Percentiles rank a stretch among this genome's conserved stretches.
These are phyloP conservation scores for Teleogryllus occipitalis DNA, from an alignment of 1,140 invertebrate species.

Conservation along the genomic window DNA sequence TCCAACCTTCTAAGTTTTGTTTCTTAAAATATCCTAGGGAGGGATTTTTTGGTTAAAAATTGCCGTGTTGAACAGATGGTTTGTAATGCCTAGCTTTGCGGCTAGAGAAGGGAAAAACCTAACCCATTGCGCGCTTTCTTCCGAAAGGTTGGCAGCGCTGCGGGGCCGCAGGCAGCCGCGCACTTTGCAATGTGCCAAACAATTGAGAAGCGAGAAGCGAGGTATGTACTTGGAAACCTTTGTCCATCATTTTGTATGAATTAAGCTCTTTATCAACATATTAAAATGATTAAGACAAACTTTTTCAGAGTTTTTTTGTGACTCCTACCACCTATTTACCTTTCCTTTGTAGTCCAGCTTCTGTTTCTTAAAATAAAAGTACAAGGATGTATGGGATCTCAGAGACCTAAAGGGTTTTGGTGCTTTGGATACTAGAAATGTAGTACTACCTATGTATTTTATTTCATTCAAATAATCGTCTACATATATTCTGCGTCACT, in stretches of 20 bases:
- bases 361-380: no score
- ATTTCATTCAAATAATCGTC: no score
- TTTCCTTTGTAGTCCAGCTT: neutral
- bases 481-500: no score
- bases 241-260: slow-evolving; percentile 1
- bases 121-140: neutral
- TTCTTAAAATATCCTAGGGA: neutral
- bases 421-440: no score
- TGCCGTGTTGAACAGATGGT: neutral
- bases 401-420: no score
- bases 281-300: neutral
- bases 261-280: neutral
- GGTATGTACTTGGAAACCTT: slow-evolving; percentile 4
- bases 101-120: neutral
- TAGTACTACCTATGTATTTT: no score
- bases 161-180: neutral
- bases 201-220: neutral
- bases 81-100: neutral
- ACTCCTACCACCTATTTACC: neutral
- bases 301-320: neutral
- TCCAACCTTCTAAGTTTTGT: neutral
- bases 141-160: neutral
- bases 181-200: slow-evolving; percentile 3
- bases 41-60: neutral
- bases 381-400: no score